Evolutionary conservation across 2,888 invertebrate species (phyloP), one percentile per base, ranked within the genome.

Genomic region (Drosophila formosana): DNA sequence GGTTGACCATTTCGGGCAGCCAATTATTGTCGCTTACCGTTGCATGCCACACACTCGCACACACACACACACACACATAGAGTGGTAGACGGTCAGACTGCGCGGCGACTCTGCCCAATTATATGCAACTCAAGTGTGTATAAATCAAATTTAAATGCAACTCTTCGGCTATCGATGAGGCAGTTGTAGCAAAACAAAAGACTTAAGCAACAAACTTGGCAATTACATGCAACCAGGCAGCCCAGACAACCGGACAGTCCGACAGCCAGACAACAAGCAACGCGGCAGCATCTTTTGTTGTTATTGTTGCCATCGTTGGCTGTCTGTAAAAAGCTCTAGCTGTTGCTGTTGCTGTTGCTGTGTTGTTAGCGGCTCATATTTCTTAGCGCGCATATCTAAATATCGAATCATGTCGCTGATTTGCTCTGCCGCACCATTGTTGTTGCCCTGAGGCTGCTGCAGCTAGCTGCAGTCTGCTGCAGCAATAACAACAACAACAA

Each of bases 381-480:
- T 88, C 84, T 82, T 87, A 72, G 83, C 72, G 82, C 88, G 85
- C 88, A 87, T 85, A 85, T 85, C 85, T 88, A 85, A 85, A 85
- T 85, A 85, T 85, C 85, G 89, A 88, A 85, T 85, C 85, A 88
- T 88, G 87, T 85, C 78, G 83, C 88, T 88, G 83, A 83, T 83
- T 83, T 88, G 81, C 82, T 78, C 65, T 81, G 84, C 82, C 70
- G 82, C 83, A 74, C 82, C 88, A 80, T 85, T 88, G 78, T 80
- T 78, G 69, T 55, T 55, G 55, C 45, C 55, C 8, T 18, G 13
- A 41, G 39, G 39, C 39, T 11, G 39, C 62, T n/a, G 37, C 37
- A 52, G 26, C 61, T 68, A 53, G 56, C 45, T 23, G 55, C 49
- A 52, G 51, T 62, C 34, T 57, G n/a, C 60, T 46, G 41, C 75